Conservation (phyloP, 2,113 vertebrate genomes). For the Echinops telfairi region DNA sequence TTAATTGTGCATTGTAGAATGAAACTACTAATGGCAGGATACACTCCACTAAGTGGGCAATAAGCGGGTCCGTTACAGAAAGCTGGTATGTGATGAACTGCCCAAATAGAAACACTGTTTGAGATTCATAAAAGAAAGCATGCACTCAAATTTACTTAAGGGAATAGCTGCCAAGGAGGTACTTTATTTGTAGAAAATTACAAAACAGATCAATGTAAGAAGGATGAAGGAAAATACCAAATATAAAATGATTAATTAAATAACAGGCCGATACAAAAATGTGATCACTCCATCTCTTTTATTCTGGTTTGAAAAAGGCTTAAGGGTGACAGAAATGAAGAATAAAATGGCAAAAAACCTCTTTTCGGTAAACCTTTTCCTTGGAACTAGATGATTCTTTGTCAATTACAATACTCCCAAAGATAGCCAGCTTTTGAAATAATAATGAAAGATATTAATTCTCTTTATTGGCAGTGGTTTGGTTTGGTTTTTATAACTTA, state of each 20-base stretch:
- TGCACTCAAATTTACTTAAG: neutral
- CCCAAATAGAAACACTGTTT: neutral
- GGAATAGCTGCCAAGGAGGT: neutral
- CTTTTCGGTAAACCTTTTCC: neutral
- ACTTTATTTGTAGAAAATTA: slow-evolving; percentile 1
- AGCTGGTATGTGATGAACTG: slow-evolving; percentile 22
- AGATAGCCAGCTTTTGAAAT: neutral
- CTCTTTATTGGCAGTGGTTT: neutral
- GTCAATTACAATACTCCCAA: neutral
- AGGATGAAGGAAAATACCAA: neutral
- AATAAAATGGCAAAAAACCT: neutral
- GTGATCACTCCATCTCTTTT: neutral
- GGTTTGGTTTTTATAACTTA: neutral
- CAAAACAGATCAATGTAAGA: slow-evolving; percentile 28
- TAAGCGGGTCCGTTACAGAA: slow-evolving; percentile 74
- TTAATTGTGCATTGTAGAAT: slow-evolving; percentile 69
- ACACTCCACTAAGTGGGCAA: slow-evolving; percentile 80
- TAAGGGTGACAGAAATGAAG: slow-evolving; percentile 2
- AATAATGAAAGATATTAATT: neutral
- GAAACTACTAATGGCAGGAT: slow-evolving; percentile 83
- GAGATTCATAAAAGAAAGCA: slow-evolving; percentile 25
- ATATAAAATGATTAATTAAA: slow-evolving; percentile 4
- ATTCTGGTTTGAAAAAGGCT: neutral
- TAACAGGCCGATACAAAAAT: neutral
- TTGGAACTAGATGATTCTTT: neutral